These are phyloP conservation scores for Parasteatoda lunata DNA, from an alignment of 2,888 invertebrate species.

Conservation along the genomic window DNA sequence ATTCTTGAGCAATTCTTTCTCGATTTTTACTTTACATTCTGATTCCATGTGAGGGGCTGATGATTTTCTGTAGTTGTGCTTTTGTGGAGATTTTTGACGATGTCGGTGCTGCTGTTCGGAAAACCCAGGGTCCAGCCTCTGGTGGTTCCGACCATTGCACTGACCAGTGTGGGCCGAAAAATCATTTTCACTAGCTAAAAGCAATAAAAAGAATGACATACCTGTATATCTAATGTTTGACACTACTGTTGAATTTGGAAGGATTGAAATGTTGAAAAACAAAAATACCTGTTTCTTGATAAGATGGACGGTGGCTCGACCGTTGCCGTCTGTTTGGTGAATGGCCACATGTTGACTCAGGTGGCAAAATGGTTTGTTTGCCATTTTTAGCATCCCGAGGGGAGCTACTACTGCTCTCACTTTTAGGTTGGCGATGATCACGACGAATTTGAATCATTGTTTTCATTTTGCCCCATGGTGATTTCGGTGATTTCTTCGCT, in stretches of 20 bases:
- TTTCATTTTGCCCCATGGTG: conserved; percentile 86
- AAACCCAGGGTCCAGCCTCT: conserved; percentile 33
- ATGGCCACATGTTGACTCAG: conserved; percentile 38
- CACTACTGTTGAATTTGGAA: too few species aligned
- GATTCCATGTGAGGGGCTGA: conserved; percentile 28
- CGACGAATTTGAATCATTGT: conserved; percentile 84
- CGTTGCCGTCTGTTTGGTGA: conserved; percentile 38
- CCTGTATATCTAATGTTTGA: too few species aligned
- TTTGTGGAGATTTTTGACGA: conserved; percentile 51
- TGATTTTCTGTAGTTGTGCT: conserved; percentile 29
- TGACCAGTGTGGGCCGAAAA: not conserved
- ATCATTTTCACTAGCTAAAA: not conserved
- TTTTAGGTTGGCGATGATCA: conserved; percentile 78
- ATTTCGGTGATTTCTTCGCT: conserved; percentile 79
- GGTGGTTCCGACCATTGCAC: conserved; percentile 13
- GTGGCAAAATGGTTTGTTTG: not conserved
- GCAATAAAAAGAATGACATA: too few species aligned
- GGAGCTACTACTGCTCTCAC: conserved; percentile 77
- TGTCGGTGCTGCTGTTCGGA: conserved; percentile 10
- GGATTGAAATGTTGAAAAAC: too few species aligned
- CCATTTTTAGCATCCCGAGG: conserved; percentile 34
- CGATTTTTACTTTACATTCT: conserved; percentile 10
- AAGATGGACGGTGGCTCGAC: conserved; percentile 21
- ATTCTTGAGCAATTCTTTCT: conserved; percentile 17
- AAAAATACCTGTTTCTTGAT: conserved; percentile 34